Conservation (phyloP, 2,797 vertebrate species). For the Megalops cyprinoides region DNA sequence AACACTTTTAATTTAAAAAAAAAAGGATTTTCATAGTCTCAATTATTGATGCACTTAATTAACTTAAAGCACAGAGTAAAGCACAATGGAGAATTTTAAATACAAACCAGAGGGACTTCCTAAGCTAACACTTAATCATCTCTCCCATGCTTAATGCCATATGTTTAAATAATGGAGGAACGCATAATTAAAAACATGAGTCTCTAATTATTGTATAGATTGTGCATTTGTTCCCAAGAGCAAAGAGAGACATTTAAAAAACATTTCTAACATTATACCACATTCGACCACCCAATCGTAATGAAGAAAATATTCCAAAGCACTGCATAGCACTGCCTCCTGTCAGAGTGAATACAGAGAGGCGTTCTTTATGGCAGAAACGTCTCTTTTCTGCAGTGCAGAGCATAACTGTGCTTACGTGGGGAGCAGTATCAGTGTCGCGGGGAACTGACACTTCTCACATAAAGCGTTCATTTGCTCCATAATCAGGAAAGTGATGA, state of each 20-base stretch:
- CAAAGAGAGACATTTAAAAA: background rate
- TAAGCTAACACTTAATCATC: background rate
- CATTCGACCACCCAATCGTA: no score
- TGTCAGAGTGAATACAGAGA: conserved; percentile 46
- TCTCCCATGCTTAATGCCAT: background rate
- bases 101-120: background rate
- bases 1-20: background rate
- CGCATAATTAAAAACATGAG: background rate
- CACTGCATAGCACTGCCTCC: conserved; percentile 22
- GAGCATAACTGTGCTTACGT: conserved; percentile 54
- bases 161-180: background rate
- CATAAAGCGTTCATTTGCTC: conserved; percentile 27
- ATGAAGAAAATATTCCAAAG: background rate
- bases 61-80: background rate
- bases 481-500: conserved; percentile 41
- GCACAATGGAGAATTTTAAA: background rate
- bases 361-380: conserved; percentile 44
- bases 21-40: background rate
- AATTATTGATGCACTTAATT: background rate
- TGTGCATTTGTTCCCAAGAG: background rate
- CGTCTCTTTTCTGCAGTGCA: conserved; percentile 44
- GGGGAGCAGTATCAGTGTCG: conserved; percentile 49
- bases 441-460: conserved; percentile 53
- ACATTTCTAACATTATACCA: background rate
- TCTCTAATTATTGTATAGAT: background rate